Base-by-base conservation (phyloP, 2,797 vertebrate species). In the Trematomus bernacchii region DNA sequence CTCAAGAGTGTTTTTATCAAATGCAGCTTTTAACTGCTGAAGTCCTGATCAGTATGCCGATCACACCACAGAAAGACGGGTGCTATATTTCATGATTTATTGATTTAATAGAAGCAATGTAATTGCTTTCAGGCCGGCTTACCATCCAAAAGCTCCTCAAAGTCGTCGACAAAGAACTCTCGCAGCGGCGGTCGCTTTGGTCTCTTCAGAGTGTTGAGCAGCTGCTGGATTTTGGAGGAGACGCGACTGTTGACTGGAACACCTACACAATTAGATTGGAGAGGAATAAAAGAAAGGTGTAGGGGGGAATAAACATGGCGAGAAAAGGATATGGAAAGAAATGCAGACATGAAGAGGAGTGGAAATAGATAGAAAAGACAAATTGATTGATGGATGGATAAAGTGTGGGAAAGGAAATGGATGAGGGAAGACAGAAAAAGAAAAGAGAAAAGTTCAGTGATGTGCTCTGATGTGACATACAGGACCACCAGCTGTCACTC, bases 151-250 rank as follows among this genome's bases (percentile, higher is more conserved):
- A 98, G 94, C 71, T 98, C 98, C 93, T 99, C 97, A 82, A 97
- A 97, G 91, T 99, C 98, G 42, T 99, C 98, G 73, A 99, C 93
- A 67, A 99, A 99, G 93, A 99, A 99, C 74, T 99, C 98, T 79
- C 96, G 95, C 87, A 99, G 86, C 0, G 98, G 97, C 1, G 97
- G 98, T 11, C 98, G 96, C 89, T 99, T 99, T 3, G 98, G 97
- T 89, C 97, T 96, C 94, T 98, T 99, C 91, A 99, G 94, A 16
- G 98, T 99, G 86, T 99, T 98, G 27, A 99, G 95, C 77, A 99
- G 96, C 92, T 99, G 98, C 91, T 99, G 98, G 93, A 99, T 99
- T 93, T 98, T 99, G 77, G 97, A 99, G 72, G 98, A 99, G 73
- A 99, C 98, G 67, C 98, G 96, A 92, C 98, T 98, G 92, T 95